Evolutionary conservation across 2,888 invertebrate species (phyloP).

Genomic region (Ennomos quercinarius): DNA sequence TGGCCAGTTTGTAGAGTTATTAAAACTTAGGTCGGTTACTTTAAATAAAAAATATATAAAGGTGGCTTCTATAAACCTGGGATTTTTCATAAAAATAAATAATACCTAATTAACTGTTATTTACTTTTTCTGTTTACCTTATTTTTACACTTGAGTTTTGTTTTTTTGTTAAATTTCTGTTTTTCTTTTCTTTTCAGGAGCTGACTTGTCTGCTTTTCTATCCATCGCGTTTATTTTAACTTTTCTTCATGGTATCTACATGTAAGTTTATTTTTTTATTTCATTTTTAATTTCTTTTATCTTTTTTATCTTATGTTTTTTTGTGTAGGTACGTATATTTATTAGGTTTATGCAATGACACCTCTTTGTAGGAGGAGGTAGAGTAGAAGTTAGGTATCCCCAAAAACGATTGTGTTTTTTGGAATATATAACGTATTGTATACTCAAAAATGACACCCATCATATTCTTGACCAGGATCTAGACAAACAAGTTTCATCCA

Average conservation of each 20-base stretch:
- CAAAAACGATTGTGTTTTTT: no score
- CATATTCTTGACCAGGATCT: no score
- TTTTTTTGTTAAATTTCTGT: constrained; percentile 56
- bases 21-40: constrained; percentile 5
- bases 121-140: constrained; percentile 25
- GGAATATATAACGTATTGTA: no score
- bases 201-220: constrained; percentile 54
- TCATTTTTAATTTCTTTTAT: constrained; percentile 52
- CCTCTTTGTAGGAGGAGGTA: no score
- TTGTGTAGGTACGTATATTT: background rate
- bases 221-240: constrained; percentile 69
- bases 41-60: background rate
- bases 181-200: constrained; percentile 74
- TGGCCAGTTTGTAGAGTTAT: constrained; percentile 34
- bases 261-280: constrained; percentile 81
- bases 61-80: no score
- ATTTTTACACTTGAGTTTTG: constrained; percentile 42
- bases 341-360: background rate
- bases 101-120: constrained; percentile 32
- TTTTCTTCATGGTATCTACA: constrained; percentile 83
- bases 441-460: no score
- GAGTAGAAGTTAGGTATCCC: no score
- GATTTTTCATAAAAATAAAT: no score
- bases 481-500: no score
- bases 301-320: constrained; percentile 30